Evolutionary conservation across 35 echinoderm and acorn worm genomes (phyloP), one percentile per base, ranked within the genome.

Genomic region (Heliocidaris tuberculata): DNA sequence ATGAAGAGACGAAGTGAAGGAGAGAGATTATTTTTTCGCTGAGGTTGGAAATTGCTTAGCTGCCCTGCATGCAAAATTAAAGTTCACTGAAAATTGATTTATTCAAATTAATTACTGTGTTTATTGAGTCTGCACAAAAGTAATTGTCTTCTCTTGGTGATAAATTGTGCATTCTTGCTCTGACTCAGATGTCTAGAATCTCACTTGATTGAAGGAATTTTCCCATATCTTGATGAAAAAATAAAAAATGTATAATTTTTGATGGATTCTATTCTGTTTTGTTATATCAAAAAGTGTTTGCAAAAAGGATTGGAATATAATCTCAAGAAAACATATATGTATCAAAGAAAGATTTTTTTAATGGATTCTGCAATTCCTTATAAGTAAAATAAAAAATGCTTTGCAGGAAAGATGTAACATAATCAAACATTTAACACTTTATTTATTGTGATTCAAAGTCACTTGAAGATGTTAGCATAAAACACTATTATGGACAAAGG

Each of bases 81-180:
- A 89, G 31, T 89, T 89, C 87, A 89, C 19, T 48, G 47, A 32
- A 32, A 89, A 89, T 89, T 48, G 87, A 89, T 89, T 89, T 89
- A 89, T 89, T 89, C 87, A 89, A 89, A 89, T 89, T 89, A 89
- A 89, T 89, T 89, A 89, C 65, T 32, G 87, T 89, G 87, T 89
- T 89, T 89, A 32, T 48, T 89, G 47, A 89, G 87, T 48, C 87
- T 48, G 47, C 47, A 89, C 31, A 89, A 89, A 89, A 48, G 87
- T 48, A 47, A 78, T 78, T 78, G 65, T 78, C 65, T 78, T 78
- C 65, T 27, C 15, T 78, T 78, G 65, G 65, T 78, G 52, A 56
- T 56, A 56, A 56, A 56, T 56, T 56, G 10, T 11, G 52, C 6
- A 78, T 78, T 78, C 65, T 6, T 27, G 65, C 65, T 78, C 65